Evolutionary conservation across 1,140 invertebrate species (phyloP).

Genomic region (Conus ventricosus): DNA sequence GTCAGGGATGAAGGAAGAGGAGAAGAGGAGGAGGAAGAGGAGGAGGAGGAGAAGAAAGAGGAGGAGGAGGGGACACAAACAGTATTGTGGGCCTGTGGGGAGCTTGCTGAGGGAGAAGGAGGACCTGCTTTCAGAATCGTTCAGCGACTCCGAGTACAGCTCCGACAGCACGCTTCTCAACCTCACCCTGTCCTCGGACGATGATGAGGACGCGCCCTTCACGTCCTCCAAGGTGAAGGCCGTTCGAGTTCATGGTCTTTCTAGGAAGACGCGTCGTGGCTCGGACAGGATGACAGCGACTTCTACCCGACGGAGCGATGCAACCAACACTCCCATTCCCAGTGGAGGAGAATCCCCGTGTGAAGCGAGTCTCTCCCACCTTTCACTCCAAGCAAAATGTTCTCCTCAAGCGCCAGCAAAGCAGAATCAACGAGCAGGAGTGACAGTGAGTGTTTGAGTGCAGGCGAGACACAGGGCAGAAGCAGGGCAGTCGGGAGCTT

Average conservation of each 20-base stretch:
- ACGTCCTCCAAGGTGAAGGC: not conserved
- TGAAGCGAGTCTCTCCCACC: too few relatives aligned
- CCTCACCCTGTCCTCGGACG: conserved; percentile 30
- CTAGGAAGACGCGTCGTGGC: not conserved
- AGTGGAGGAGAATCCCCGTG: too few relatives aligned
- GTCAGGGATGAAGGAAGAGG: not conserved
- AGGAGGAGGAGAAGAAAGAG: not conserved
- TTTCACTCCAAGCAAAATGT: too few relatives aligned
- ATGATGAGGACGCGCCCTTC: not conserved
- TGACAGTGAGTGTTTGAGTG: too few relatives aligned
- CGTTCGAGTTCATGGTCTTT: not conserved
- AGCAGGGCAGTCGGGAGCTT: too few relatives aligned
- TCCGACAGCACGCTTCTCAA: conserved; percentile 31
- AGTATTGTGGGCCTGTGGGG: not conserved
- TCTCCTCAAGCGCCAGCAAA: too few relatives aligned
- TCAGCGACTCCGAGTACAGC: conserved; percentile 18
- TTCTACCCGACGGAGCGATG: too few relatives aligned
- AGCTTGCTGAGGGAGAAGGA: not conserved
- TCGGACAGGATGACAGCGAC: too few relatives aligned
- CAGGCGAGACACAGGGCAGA: too few relatives aligned
- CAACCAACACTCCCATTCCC: too few relatives aligned
- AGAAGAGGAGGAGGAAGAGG: not conserved
- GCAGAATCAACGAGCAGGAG: too few relatives aligned
- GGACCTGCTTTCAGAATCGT: not conserved
- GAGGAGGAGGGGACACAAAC: not conserved